Conservation (phyloP, 1,140 invertebrate species). For the Phymorhynchus buccinoides region DNA sequence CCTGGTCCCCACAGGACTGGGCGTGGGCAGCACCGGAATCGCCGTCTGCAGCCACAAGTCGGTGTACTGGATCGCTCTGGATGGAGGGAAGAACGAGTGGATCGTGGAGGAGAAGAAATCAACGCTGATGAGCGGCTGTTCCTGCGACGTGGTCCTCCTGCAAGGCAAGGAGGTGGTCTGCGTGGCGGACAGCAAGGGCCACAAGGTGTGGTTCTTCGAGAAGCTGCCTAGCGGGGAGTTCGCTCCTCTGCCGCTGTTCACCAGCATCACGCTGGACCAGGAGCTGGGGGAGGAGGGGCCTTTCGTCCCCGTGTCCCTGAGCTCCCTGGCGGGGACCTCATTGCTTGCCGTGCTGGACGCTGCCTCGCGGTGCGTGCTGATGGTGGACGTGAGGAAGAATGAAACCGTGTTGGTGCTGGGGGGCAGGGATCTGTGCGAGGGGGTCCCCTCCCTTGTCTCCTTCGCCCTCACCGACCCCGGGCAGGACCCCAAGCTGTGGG, state of each 20-base stretch:
- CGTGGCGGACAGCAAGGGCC: conserved; percentile 56
- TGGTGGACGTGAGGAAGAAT: background rate
- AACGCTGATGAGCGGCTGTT: background rate
- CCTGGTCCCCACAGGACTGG: background rate
- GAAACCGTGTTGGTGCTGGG: background rate
- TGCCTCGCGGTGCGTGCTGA: background rate
- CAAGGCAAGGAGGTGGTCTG: conserved; percentile 34
- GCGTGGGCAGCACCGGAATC: conserved; percentile 27
- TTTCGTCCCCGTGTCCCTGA: conserved; percentile 14
- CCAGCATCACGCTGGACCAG: background rate
- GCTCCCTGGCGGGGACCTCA: background rate
- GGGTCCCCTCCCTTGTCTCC: background rate
- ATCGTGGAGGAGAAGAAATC: conserved; percentile 24
- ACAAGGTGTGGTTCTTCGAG: conserved; percentile 50
- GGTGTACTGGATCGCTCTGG: conserved; percentile 25
- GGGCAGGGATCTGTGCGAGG: background rate
- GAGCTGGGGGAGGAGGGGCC: background rate
- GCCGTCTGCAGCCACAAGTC: conserved; percentile 10
- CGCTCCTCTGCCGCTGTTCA: conserved; percentile 39
- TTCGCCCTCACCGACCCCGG: background rate
- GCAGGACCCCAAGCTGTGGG: background rate
- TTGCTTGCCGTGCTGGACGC: conserved; percentile 18
- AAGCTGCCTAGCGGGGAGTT: conserved; percentile 43
- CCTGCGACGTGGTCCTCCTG: conserved; percentile 19
- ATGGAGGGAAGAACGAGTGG: conserved; percentile 13